phyloP scores from a whole-genome alignment of 2,797 vertebrate genomes.

The Epinephelus coioides region DNA sequence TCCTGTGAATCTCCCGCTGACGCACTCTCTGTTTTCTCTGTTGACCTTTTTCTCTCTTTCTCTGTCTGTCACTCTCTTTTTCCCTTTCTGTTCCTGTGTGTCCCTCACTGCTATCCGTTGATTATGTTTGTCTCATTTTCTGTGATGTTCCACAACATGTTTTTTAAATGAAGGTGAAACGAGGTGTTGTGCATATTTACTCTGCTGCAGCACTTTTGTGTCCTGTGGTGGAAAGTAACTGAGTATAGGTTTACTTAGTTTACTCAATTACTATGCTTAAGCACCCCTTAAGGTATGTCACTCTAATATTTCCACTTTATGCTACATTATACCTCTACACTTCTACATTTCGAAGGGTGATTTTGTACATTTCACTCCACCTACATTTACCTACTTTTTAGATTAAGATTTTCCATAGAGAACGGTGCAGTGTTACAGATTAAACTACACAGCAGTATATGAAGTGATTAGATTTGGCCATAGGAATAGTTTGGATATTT shows the following conservation, averaged over 20 bases:
- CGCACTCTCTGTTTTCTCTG: constrained; percentile 52
- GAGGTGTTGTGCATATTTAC: background rate
- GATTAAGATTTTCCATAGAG: background rate
- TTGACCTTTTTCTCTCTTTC: constrained; percentile 52
- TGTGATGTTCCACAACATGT: constrained; percentile 33
- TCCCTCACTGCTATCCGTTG: constrained; percentile 20
- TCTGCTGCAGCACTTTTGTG: background rate
- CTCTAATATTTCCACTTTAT: background rate
- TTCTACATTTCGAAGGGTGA: no score
- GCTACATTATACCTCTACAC: background rate
- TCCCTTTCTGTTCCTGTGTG: constrained; percentile 12
- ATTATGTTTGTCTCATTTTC: constrained; percentile 29
- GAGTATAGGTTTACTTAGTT: background rate
- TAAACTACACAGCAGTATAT: background rate
- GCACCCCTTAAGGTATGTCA: background rate
- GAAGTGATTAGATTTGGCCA: background rate
- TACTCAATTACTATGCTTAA: background rate
- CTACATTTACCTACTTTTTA: background rate
- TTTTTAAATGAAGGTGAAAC: background rate
- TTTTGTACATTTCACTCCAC: background rate
- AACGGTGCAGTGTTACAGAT: background rate
- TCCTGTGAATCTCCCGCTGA: constrained; percentile 74
- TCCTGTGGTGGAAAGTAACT: background rate
- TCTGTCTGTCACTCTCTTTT: constrained; percentile 2
- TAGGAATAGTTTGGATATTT: no score